Evolutionary conservation across 2,797 vertebrate species (phyloP), one percentile per base, ranked within the genome.

Genomic region (Varecia variegata): DNA sequence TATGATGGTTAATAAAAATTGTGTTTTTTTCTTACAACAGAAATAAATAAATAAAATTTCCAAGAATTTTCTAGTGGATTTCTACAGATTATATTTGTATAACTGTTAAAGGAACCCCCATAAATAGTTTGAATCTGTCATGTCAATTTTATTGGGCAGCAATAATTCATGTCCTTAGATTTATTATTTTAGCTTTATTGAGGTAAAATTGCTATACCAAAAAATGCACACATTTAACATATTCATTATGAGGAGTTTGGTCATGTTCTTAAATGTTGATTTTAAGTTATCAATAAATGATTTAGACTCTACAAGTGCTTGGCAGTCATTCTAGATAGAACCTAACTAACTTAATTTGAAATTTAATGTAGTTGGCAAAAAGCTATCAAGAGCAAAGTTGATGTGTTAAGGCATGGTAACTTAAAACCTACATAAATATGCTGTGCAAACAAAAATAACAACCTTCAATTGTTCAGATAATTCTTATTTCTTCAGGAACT

Each of bases 381-480:
- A 96, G 68, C 95, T 95, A 89, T 88, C 71, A 97, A 96, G 58
- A 94, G 47, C 58, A 93, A 93, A 79, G 85, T 76, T 81, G 86
- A 85, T 93, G 43, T 92, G 45, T 97, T 74, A 94, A 97, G 68
- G 91, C 84, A 97, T 60, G 67, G 77, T 95, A 88, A 92, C 90
- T 94, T 88, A 13, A 87, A 95, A 98, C 97, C 94, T 7, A 74
- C 0, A 0, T 92, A 94, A 96, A 97, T 96, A 94, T 91, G 96
- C 67, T 95, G 52, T 92, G 92, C 82, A 95, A 96, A 89, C 88
- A 95, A 65, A 98, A 98, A 97, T 21, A 96, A 87, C 74, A 62
- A 95, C 47, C n/a, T 92, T 93, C 23, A 56, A 68, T 88, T 95
- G 47, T 97, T 95, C 79, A 47, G 7, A 94, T 43, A 93, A 95